Base-by-base conservation (phyloP, 1,140 invertebrate species). In the Eriosoma lanigerum region DNA sequence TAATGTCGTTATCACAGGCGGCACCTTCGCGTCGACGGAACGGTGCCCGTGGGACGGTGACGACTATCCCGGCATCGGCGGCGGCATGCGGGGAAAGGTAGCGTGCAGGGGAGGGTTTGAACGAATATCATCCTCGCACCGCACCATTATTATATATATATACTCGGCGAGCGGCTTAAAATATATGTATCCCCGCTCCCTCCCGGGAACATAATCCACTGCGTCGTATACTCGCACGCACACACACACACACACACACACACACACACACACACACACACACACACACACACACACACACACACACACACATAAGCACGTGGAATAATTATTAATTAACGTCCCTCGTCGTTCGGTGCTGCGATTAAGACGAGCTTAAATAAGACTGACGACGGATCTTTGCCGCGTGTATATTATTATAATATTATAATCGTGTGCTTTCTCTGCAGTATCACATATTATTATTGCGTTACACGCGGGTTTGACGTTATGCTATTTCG, bases 281-380 rank as follows among this genome's bases (percentile, higher is more conserved):
- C 26, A 32, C 68, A 29, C 15, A 38, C 72, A 44, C 32, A 38
- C 32, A 4, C 32, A 21, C 56, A 24, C 24, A 29, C 62, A 29
- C 32, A 19, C 1, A n/a, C 62, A 38, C 12, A 17, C 52, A 24
- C 29, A n/a, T 44, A 29, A 10, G 21, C 46, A 3, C n/a, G 17
- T 48, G 72, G 52, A 38, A 56, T 76, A 76, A 76, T 76, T 76
- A 76, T 76, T 76, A 76, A 76, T 76, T 76, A 76, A 73, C 70
- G 70, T 50, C 70, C 48, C 50, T 73, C 50, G 19, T 73, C 50
- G 19, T 48, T 54, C 24, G 70, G 17, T 68, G 10, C 19, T 8
- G 21, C 50, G 32, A 58, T 76, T 76, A 75, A 75, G 52, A 38
- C 50, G 52, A 52, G 52, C 26, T 58, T 75, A 75, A 9, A 56